phyloP scores from a whole-genome alignment of 37 sponge, comb jelly and placozoan species.

The Hexactinellida sp. region DNA sequence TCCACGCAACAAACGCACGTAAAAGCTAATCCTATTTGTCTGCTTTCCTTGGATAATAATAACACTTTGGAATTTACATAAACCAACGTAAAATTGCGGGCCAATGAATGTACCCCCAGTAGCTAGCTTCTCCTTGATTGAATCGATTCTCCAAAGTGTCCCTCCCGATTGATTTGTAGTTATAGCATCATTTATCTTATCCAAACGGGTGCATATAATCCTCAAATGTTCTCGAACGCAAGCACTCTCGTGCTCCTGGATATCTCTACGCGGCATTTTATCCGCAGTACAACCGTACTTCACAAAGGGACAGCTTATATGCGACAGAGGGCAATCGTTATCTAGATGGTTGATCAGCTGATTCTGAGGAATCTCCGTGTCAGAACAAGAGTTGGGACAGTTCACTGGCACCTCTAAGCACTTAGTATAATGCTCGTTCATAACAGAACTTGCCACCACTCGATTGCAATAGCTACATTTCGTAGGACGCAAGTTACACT shows the following conservation, averaged over 20 bases:
- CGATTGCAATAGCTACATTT: background rate
- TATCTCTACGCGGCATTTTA: constrained; percentile 1
- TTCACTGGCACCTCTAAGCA: background rate
- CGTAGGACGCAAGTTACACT: background rate
- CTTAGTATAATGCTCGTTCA: constrained; percentile 6
- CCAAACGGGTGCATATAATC: background rate
- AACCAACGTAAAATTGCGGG: background rate
- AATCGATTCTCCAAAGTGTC: background rate
- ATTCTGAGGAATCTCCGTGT: background rate
- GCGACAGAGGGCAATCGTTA: background rate
- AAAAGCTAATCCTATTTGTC: background rate
- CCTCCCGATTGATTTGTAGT: background rate
- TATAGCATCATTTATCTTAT: background rate
- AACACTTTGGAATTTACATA: background rate
- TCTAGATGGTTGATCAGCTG: background rate
- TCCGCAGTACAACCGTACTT: background rate
- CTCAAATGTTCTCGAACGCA: background rate
- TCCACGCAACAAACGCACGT: background rate
- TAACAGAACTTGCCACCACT: background rate
- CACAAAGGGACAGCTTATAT: background rate
- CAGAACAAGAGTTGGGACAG: background rate
- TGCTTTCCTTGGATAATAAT: constrained; percentile 10
- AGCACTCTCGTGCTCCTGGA: background rate
- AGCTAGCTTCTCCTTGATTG: background rate
- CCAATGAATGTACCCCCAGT: background rate